These are phyloP conservation scores for Paramisgurnus dabryanus DNA, from an alignment of 2,113 vertebrate genomes.

Conservation along the genomic window DNA sequence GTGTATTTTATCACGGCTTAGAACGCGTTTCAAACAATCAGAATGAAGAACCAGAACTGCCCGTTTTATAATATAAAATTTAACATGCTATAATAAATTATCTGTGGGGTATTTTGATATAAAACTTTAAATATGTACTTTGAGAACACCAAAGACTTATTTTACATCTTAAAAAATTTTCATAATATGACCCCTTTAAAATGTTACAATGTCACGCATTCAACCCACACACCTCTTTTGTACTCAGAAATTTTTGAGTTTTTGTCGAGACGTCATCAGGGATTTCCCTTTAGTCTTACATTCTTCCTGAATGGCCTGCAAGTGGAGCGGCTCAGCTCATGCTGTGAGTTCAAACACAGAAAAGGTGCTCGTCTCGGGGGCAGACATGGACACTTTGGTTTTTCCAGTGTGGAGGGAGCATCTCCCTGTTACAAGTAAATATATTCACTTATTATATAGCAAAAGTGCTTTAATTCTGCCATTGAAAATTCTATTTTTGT, in stretches of 20 bases:
- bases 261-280: conserved; percentile 83
- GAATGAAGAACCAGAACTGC: too few species aligned
- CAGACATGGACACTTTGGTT: conserved; percentile 82
- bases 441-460: not conserved
- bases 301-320: conserved; percentile 90
- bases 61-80: too few species aligned
- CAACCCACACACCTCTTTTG: not conserved
- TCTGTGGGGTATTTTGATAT: too few species aligned
- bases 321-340: conserved; percentile 91
- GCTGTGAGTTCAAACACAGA: conserved; percentile 91
- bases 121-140: too few species aligned
- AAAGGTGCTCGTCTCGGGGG: conserved; percentile 79
- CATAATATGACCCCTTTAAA: not conserved
- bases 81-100: too few species aligned
- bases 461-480: not conserved
- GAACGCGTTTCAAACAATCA: too few species aligned
- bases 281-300: conserved; percentile 95
- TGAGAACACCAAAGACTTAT: too few species aligned
- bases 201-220: not conserved
- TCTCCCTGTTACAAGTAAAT: conserved; percentile 91
- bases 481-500: not conserved
- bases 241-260: conserved; percentile 87
- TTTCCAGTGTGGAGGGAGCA: conserved; percentile 80
- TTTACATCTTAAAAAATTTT: too few species aligned
- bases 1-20: too few species aligned